Evolutionary conservation across 2,888 invertebrate species (phyloP), one percentile per base, ranked within the genome.

Genomic region (Drosophila villosipedis): DNA sequence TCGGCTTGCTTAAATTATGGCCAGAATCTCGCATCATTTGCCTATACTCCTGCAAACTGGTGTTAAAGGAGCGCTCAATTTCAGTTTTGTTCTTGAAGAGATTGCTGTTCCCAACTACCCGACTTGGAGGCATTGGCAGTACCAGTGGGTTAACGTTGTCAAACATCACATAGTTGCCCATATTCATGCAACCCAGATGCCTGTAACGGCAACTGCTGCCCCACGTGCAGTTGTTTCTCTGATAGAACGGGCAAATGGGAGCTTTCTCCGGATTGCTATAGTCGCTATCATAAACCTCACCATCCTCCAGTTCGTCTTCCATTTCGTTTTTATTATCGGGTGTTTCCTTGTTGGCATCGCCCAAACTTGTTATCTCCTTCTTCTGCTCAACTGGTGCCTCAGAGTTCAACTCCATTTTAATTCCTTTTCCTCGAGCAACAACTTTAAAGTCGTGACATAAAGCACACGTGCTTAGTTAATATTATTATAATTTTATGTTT

Each of bases 11-110:
- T 7, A 31, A 10, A 4, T 50, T 58, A n/a, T 59, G 59, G 19
- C 52, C 55, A 16, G 66, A 60, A 3, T 16, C 2, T 12, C 16
- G 47, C 67, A 79, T 66, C n/a, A 68, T 4, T 3, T 68, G 41
- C 37, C 14, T 53, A 0, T 61, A 22, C 5, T 31, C 22, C 1
- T 16, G 16, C 31, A 83, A 37, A n/a, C 14, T 66, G 12, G 9
- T 16, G 19, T 63, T 31, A 14, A 70, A 79, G 7, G 74, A 63
- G 10, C 1, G 6, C 1, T 62, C 16, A 0, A 19, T 19, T 6
- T 50, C 1, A 1, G 10, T 3, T 1, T 4, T 4, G n/a, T 9
- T 28, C 14, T 35, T 10, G 16, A n/a, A 0, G 7, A 3, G 19
- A 37, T 22, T 22, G n/a, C n/a, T 43, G 10, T 2, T 5, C 35